Percentiles rank a stretch among this genome's conserved stretches.
These are phyloP conservation scores for Limnephilus marmoratus DNA, from an alignment of 2,888 invertebrate species.

Conservation along the genomic window DNA sequence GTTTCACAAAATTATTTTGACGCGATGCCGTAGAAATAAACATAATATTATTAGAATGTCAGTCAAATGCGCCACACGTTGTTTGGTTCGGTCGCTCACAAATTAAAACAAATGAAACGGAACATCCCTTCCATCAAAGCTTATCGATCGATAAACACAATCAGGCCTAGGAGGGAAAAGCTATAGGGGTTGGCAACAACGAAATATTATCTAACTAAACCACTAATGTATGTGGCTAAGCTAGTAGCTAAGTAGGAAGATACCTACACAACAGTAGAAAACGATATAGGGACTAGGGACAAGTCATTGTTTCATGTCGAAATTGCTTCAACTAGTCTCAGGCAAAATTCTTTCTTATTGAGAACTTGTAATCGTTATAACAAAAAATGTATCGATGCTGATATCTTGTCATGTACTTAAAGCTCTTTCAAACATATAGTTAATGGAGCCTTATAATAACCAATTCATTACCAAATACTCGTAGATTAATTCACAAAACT, in stretches of 20 bases:
- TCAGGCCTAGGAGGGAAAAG: not conserved
- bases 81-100: slow-evolving; percentile 8
- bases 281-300: too few species aligned
- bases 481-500: too few species aligned
- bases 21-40: not conserved
- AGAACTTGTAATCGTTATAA: too few species aligned
- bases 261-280: not conserved
- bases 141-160: slow-evolving; percentile 29
- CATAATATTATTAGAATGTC: not conserved
- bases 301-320: too few species aligned
- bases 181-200: slow-evolving; percentile 14
- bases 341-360: too few species aligned
- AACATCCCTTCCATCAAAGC: not conserved
- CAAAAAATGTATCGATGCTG: too few species aligned
- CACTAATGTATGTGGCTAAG: not conserved
- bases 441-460: too few species aligned
- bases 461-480: too few species aligned
- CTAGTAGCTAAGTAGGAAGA: not conserved
- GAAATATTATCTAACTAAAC: not conserved
- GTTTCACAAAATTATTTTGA: not conserved
- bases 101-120: slow-evolving; percentile 24
- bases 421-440: too few species aligned
- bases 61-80: not conserved
- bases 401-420: too few species aligned
- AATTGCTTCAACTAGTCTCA: too few species aligned